These are phyloP conservation scores for Apocrypta bakeri DNA, from an alignment of 1,140 invertebrate genomes.

Conservation along the genomic window DNA sequence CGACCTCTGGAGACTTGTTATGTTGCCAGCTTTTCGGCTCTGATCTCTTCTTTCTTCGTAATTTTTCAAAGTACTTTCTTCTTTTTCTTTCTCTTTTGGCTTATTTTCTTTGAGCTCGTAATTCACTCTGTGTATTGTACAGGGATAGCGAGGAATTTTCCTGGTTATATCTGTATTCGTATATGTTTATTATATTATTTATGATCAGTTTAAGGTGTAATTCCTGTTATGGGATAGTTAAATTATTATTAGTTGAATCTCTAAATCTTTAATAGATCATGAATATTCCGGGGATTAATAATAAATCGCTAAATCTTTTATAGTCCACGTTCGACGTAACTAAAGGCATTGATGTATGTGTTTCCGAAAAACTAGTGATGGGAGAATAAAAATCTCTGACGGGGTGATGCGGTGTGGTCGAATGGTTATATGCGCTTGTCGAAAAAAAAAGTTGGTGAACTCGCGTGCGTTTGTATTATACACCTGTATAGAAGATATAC, in stretches of 20 bases:
- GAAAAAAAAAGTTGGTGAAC: background rate
- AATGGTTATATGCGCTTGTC: background rate
- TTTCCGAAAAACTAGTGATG: background rate
- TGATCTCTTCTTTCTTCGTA: background rate
- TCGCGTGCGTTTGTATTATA: background rate
- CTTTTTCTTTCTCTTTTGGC: background rate
- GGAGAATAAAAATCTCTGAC: constrained; percentile 17
- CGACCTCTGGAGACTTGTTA: background rate
- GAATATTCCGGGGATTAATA: no score
- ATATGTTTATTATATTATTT: no score
- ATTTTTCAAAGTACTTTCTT: background rate
- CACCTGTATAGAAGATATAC: background rate
- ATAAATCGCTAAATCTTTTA: background rate
- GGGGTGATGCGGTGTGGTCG: background rate
- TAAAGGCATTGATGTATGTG: background rate
- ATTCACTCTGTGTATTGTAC: background rate
- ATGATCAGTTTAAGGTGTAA: no score
- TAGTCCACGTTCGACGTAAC: background rate
- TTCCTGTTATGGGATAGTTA: no score
- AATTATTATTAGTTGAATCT: no score
- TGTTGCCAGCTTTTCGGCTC: background rate
- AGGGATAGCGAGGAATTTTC: background rate
- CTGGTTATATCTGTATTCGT: background rate
- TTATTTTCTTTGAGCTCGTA: background rate
- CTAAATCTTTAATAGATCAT: no score